Conservation (phyloP, 2,113 vertebrate genomes). For the Pterophyllum scalare region DNA sequence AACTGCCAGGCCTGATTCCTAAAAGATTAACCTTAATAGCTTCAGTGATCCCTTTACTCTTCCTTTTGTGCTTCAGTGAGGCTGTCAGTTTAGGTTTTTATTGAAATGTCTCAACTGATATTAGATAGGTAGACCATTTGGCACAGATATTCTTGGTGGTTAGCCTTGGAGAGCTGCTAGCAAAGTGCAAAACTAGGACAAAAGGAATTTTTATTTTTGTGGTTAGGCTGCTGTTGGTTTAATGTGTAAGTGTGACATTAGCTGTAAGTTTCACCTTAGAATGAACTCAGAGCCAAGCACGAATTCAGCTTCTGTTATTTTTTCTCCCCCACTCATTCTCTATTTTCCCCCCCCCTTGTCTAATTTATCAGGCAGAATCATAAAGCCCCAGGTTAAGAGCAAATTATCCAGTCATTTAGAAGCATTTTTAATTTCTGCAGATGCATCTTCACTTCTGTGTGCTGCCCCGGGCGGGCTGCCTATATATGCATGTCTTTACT, state of each 20-base stretch:
- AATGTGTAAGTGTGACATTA: neutral
- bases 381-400: neutral
- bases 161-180: neutral
- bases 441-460: neutral
- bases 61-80: neutral
- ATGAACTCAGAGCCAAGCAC: neutral
- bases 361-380: neutral
- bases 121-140: neutral
- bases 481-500: neutral
- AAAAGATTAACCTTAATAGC: neutral
- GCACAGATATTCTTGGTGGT: neutral
- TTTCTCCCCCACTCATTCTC: neutral
- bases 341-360: neutral
- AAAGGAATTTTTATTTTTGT: neutral
- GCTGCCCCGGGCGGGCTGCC: neutral
- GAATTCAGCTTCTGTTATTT: neutral
- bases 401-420: conserved; percentile 2
- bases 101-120: neutral
- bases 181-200: neutral
- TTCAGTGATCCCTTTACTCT: neutral
- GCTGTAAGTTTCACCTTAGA: neutral
- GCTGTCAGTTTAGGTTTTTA: neutral
- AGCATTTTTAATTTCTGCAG: neutral
- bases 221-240: neutral
- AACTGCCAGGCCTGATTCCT: neutral